These are phyloP conservation scores for Lophochroa leadbeateri DNA, from an alignment of 2,113 vertebrate species.

Conservation along the genomic window DNA sequence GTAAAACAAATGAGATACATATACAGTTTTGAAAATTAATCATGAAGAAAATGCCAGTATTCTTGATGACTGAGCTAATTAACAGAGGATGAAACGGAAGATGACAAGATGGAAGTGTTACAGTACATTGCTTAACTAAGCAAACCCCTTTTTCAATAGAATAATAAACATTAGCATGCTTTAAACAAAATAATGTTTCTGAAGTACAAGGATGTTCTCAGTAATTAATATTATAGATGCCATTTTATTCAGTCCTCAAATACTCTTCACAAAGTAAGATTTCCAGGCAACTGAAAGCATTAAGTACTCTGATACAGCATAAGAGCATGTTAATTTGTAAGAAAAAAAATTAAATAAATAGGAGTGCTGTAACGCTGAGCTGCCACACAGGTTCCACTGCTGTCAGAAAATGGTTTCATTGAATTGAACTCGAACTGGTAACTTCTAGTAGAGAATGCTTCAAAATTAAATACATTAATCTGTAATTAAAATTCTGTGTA, in stretches of 20 bases:
- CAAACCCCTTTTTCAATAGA: background rate
- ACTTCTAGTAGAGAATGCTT: background rate
- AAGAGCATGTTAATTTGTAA: background rate
- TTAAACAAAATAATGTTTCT: background rate
- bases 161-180: background rate
- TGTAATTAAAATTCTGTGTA: background rate
- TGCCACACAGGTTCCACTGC: background rate
- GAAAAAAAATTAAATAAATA: background rate
- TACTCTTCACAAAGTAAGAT: background rate
- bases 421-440: background rate
- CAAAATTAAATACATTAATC: background rate
- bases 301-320: background rate
- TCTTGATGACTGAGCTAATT: constrained; percentile 15
- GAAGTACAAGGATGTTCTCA: background rate
- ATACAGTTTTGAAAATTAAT: constrained; percentile 40
- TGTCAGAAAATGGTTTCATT: background rate
- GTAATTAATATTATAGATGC: background rate
- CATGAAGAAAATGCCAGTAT: background rate
- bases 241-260: background rate
- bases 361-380: background rate
- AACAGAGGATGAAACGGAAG: constrained; percentile 14
- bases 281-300: background rate
- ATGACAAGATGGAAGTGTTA: constrained; percentile 2
- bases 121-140: background rate
- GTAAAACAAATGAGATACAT: constrained; percentile 27